Percentiles rank a stretch among this genome's conserved stretches.
Evolutionary conservation across 2,888 invertebrate species (phyloP).

Genomic region (Oxytorus armatus): DNA sequence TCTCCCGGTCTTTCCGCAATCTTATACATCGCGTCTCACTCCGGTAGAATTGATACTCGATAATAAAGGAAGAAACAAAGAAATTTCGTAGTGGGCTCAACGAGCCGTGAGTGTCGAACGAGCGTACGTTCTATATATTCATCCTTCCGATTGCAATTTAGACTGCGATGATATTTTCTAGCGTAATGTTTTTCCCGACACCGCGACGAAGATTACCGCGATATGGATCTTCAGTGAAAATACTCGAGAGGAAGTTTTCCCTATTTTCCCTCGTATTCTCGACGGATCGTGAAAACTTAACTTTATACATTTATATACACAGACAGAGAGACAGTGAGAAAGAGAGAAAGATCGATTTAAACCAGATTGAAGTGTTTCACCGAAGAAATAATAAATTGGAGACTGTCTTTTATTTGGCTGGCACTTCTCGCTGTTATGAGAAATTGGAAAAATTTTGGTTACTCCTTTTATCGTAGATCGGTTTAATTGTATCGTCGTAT

Average conservation of each 20-base stretch:
- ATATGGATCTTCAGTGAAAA: conserved; percentile 47
- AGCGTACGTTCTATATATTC: conserved; percentile 61
- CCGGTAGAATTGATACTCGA: conserved; percentile 64
- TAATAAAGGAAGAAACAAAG: conserved; percentile 65
- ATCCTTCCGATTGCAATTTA: conserved; percentile 68
- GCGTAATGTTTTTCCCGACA: conserved; percentile 36
- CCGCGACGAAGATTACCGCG: conserved; percentile 19
- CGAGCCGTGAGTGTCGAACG: conserved; percentile 61
- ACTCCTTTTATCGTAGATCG: conserved; percentile 43
- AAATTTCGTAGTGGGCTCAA: conserved; percentile 52
- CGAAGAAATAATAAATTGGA: not conserved
- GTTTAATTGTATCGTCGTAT: conserved; percentile 27
- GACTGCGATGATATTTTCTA: conserved; percentile 61
- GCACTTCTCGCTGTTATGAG: conserved; percentile 47
- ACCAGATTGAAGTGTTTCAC: conserved; percentile 30
- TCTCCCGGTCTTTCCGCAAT: conserved; percentile 49
- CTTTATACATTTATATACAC: not conserved
- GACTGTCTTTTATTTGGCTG: conserved; percentile 49
- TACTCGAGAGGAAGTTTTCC: conserved; percentile 21
- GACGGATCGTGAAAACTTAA: conserved; percentile 9
- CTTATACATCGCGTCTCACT: conserved; percentile 29
- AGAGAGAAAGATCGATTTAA: not conserved
- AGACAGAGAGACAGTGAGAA: not conserved
- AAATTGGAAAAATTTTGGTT: conserved; percentile 59
- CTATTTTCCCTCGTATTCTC: conserved; percentile 27